phyloP scores from a whole-genome alignment of 2,888 invertebrate species.

The Punctoribates punctum region DNA sequence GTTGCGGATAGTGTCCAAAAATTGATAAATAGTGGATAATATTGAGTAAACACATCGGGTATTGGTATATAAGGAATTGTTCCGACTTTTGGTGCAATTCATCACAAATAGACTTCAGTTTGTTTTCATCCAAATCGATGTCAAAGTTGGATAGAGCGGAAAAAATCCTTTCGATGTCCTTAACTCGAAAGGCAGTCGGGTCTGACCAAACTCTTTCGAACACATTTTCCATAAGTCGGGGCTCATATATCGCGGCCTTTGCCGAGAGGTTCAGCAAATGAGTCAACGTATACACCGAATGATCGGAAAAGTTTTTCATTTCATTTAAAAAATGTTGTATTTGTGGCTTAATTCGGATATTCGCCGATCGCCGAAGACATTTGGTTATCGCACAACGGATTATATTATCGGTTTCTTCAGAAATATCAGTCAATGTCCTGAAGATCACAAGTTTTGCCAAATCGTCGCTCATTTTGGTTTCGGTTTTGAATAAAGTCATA shows the following conservation, averaged over 20 bases:
- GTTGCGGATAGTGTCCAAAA: not conserved
- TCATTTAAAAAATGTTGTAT: not conserved
- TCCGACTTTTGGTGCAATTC: not conserved
- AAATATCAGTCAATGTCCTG: not conserved
- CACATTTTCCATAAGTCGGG: not conserved
- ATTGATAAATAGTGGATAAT: not conserved
- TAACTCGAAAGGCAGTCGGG: not conserved
- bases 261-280: not conserved
- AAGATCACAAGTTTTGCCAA: not conserved
- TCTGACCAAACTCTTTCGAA: not conserved
- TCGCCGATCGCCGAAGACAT: not conserved
- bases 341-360: not conserved
- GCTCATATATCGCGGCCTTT: not conserved
- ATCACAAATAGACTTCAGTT: not conserved
- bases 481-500: conserved; percentile 8
- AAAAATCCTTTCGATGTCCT: conserved; percentile 17
- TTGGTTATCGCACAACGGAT: not conserved
- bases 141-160: not conserved
- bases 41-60: conserved; percentile 9
- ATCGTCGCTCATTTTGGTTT: not conserved
- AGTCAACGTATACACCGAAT: not conserved
- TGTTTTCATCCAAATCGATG: not conserved
- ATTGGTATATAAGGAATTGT: not conserved
- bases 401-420: not conserved
- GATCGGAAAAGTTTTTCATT: not conserved